These are phyloP conservation scores for Tetragonula clypearis DNA, from an alignment of 1,140 invertebrate species.

Conservation along the genomic window DNA sequence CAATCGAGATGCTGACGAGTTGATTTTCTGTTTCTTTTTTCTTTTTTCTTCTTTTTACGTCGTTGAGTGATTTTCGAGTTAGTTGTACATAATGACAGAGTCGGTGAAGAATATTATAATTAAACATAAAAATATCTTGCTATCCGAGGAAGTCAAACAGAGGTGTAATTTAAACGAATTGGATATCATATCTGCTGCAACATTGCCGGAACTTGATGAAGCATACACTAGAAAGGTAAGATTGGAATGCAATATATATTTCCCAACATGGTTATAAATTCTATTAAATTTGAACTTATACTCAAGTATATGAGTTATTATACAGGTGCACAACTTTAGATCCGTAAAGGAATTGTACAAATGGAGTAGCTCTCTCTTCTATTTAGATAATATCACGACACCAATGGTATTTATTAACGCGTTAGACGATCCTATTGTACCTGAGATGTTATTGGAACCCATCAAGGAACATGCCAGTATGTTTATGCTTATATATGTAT, in stretches of 20 bases:
- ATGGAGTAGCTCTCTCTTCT: constrained; percentile 91
- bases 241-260: background rate
- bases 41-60: too few relatives aligned
- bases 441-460: constrained; percentile 86
- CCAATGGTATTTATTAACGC: constrained; percentile 96
- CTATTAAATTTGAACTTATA: too few relatives aligned
- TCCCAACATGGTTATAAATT: background rate
- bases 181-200: constrained; percentile 92
- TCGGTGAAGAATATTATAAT: constrained; percentile 93
- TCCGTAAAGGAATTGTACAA: constrained; percentile 90
- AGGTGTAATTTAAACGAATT: constrained; percentile 88
- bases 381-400: constrained; percentile 88
- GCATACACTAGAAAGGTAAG: constrained; percentile 88
- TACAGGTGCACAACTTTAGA: constrained; percentile 86
- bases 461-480: constrained; percentile 90
- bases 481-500: constrained; percentile 52
- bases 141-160: constrained; percentile 88
- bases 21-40: too few relatives aligned
- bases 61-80: too few relatives aligned
- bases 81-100: constrained; percentile 96
- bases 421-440: constrained; percentile 94
- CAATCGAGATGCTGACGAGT: too few relatives aligned
- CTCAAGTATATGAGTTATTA: constrained; percentile 12
- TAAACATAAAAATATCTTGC: constrained; percentile 88
- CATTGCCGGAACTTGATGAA: constrained; percentile 93